Evolutionary conservation across 2,888 invertebrate species (phyloP), one percentile per base, ranked within the genome.

Genomic region (Epinotia nisella): DNA sequence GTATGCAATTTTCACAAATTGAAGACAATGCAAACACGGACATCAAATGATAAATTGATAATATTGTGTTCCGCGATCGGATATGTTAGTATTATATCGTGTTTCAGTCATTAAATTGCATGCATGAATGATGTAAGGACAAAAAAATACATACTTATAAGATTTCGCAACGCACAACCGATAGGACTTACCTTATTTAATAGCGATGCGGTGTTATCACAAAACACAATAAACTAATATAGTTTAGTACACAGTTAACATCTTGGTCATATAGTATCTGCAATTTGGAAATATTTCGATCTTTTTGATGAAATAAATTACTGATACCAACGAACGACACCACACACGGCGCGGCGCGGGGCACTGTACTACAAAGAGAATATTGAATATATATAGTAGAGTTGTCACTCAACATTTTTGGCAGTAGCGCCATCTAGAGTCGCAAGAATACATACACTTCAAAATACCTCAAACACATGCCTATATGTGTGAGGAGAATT

Each of bases 121-220:
- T 17, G 51, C 53, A 11, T 41, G 66, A 66, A 71, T 71, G 71
- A 71, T 71, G 66, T 71, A 71, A 71, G 71, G 66, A 53, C n/a
- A 29, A 66, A 55, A 59, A 60, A 66, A 56, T 55, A 21, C 35
- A 39, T n/a, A n/a, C n/a, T n/a, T n/a, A n/a, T n/a, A 39, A 10
- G 4, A 55, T 21, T 55, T 55, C 21, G 55, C 39, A 56, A 66
- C 17, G 39, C 2, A 64, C 13, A n/a, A n/a, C n/a, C n/a, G n/a
- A n/a, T n/a, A 24, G 15, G 15, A 17, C 55, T 13, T 56, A 56
- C 41, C 66, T 56, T 24, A 7, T 35, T 35, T 41, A 24, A 66
- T 24, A 39, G 15, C 4, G 65, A 15, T 39, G 15, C n/a, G 21
- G 24, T 4, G 41, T 10, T 65, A 4, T 56, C 55, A 66, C 66